A percentile compares a stretch with the other conserved stretches of the same genome.
Evolutionary conservation across 2,888 invertebrate species (phyloP).

Genomic region (Syrphus vitripennis): DNA sequence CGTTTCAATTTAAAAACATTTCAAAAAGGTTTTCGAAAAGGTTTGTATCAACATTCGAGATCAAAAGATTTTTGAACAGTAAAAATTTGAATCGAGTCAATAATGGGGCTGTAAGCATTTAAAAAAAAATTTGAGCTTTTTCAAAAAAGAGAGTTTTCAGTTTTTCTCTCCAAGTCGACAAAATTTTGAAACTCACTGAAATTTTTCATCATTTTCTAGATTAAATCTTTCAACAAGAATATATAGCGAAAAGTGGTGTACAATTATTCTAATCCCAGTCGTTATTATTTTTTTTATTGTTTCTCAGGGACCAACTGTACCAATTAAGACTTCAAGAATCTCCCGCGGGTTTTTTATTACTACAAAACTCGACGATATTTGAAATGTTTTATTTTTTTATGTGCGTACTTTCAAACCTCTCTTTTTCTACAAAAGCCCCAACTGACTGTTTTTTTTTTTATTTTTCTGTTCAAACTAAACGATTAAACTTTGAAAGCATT

Average conservation of each 20-base stretch:
- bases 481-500: constrained; percentile 47
- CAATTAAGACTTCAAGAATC: constrained; percentile 12
- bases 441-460: not conserved
- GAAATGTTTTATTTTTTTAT: constrained; percentile 10
- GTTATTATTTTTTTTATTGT: not conserved
- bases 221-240: not conserved
- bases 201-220: too few relatives aligned
- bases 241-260: not conserved
- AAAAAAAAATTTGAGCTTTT: too few relatives aligned
- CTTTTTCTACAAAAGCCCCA: not conserved
- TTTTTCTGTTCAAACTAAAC: not conserved
- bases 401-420: constrained; percentile 40
- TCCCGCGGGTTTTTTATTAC: not conserved
- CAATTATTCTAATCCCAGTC: not conserved
- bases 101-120: too few relatives aligned
- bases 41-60: too few relatives aligned
- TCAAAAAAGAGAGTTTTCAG: too few relatives aligned
- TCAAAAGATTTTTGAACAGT: too few relatives aligned
- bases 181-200: too few relatives aligned
- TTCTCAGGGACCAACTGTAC: not conserved
- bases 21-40: too few relatives aligned
- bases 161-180: too few relatives aligned
- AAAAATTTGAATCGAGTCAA: too few relatives aligned
- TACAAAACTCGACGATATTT: constrained; percentile 3
- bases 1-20: too few relatives aligned